phyloP scores from a whole-genome alignment of 2,888 invertebrate genomes.

The Pristionchus mayeri region DNA sequence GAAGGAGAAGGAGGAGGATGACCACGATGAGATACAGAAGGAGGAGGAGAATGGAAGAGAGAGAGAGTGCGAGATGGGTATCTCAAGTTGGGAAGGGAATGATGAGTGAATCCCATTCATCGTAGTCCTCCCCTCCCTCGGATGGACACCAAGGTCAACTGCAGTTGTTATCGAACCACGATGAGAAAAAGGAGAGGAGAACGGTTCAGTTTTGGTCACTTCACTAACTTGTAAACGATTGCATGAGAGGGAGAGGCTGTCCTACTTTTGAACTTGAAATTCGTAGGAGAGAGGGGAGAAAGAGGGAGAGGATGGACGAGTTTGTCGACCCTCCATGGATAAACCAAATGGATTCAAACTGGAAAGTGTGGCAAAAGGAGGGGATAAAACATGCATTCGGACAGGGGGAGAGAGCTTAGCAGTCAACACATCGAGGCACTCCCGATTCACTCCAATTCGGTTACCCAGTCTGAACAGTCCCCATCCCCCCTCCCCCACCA shows the following conservation, averaged over 20 bases:
- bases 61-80: not conserved
- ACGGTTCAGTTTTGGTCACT: slow-evolving; percentile 15
- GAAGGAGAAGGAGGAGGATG: not conserved
- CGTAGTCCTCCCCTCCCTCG: not conserved
- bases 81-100: not conserved
- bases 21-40: not conserved
- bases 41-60: not conserved
- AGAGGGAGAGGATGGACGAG: not conserved
- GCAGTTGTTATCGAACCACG: slow-evolving; percentile 14
- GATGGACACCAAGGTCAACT: slow-evolving; percentile 16
- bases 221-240: slow-evolving; percentile 16
- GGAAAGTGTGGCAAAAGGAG: slow-evolving; percentile 9
- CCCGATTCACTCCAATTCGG: not conserved
- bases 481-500: no score
- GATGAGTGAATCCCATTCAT: no score
- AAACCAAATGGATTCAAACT: slow-evolving; percentile 34
- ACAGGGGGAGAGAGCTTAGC: slow-evolving; percentile 4
- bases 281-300: not conserved
- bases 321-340: not conserved
- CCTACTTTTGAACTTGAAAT: slow-evolving; percentile 31
- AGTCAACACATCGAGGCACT: not conserved
- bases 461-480: not conserved
- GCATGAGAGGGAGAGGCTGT: not conserved
- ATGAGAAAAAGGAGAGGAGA: not conserved
- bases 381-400: slow-evolving; percentile 26